Conservation (phyloP, 2,888 invertebrate species). For the Drosophila austrosaltans region DNA sequence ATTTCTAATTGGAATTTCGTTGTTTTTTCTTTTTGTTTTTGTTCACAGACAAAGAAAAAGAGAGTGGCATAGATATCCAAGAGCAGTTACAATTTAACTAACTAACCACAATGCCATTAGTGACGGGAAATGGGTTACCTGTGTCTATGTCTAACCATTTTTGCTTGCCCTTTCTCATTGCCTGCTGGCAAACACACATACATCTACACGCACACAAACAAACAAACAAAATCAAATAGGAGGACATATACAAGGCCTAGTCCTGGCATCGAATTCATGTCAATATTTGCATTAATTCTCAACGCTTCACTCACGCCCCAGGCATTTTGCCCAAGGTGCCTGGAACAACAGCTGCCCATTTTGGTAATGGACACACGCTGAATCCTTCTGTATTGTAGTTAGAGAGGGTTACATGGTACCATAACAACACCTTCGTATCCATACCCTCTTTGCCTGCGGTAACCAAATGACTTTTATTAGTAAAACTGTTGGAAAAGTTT, state of each 20-base stretch:
- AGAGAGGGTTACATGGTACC: constrained; percentile 1
- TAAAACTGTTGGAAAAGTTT: constrained; percentile 58
- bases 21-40: background rate
- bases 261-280: constrained; percentile 60
- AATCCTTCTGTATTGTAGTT: background rate
- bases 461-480: constrained; percentile 71
- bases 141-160: background rate
- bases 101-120: constrained; percentile 69
- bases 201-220: constrained; percentile 1
- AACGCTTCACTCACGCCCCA: constrained; percentile 38
- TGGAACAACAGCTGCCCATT: constrained; percentile 48
- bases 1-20: constrained; percentile 59
- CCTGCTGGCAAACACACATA: constrained; percentile 19
- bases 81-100: constrained; percentile 32
- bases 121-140: constrained; percentile 10
- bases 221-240: constrained; percentile 29
- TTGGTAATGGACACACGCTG: constrained; percentile 34
- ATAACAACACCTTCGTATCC: constrained; percentile 15
- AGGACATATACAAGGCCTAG: constrained; percentile 13
- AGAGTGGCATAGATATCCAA: background rate
- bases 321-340: constrained; percentile 24
- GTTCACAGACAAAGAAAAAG: background rate
- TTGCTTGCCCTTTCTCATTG: constrained; percentile 1
- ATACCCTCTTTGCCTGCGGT: constrained; percentile 39
- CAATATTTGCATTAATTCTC: constrained; percentile 76